Evolutionary conservation across 2,113 vertebrate genomes (phyloP).

Genomic region (Caranx ignobilis): DNA sequence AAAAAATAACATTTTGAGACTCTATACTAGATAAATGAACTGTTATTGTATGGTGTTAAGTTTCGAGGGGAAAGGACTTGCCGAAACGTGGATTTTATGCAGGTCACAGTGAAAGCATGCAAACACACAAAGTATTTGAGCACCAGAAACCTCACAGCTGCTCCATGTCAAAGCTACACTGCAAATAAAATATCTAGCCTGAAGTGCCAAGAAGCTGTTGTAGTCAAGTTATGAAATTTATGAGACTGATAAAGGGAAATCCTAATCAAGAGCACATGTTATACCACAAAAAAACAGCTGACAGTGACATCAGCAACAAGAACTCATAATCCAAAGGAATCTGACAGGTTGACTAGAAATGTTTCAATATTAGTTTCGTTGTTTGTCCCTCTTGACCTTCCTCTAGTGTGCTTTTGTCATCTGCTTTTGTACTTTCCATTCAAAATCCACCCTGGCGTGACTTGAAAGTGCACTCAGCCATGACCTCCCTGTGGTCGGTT

Average conservation of each 20-base stretch:
- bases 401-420: slow-evolving; percentile 20
- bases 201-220: slow-evolving; percentile 67
- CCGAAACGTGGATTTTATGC: slow-evolving; percentile 32
- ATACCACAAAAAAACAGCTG: slow-evolving; percentile 44
- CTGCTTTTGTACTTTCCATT: slow-evolving; percentile 42
- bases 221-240: slow-evolving; percentile 68
- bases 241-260: slow-evolving; percentile 69
- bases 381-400: slow-evolving; percentile 17
- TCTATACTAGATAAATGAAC: slow-evolving; percentile 10
- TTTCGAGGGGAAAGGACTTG: slow-evolving; percentile 37
- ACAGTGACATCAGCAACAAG: slow-evolving; percentile 47
- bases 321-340: slow-evolving; percentile 33
- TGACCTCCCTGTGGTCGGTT: slow-evolving; percentile 32
- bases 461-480: slow-evolving; percentile 15
- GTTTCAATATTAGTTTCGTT: slow-evolving; percentile 25
- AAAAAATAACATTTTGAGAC: slow-evolving; percentile 32
- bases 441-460: slow-evolving; percentile 19
- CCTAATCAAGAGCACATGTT: slow-evolving; percentile 65
- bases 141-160: slow-evolving; percentile 64
- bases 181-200: slow-evolving; percentile 62
- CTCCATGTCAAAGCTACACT: slow-evolving; percentile 53
- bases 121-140: slow-evolving; percentile 41
- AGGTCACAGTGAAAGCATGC: slow-evolving; percentile 53
- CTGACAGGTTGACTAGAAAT: slow-evolving; percentile 50
- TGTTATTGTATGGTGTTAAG: slow-evolving; percentile 26